These are phyloP conservation scores for Saguinus midas DNA, from an alignment of 2,113 vertebrate species.

Conservation along the genomic window DNA sequence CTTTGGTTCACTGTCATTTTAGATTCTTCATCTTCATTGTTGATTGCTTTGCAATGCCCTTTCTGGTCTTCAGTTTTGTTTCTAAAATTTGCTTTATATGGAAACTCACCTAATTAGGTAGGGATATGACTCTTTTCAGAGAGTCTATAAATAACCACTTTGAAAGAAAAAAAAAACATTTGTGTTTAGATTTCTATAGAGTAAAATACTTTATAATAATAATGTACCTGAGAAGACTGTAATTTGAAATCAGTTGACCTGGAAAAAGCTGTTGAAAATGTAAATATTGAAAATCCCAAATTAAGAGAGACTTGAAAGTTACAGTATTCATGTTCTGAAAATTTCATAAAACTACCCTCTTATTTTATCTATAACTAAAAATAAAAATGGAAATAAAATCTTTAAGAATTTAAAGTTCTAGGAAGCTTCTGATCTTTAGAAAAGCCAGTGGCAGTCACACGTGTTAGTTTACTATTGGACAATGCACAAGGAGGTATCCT, in stretches of 20 bases:
- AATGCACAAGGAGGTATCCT: not conserved
- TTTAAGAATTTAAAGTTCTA: not conserved
- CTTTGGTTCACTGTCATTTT: not conserved
- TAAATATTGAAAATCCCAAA: not conserved
- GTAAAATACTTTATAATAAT: not conserved
- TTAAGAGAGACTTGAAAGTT: not conserved
- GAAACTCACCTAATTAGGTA: not conserved
- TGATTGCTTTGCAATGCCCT: not conserved
- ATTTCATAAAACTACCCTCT: not conserved
- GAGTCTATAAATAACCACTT: not conserved
- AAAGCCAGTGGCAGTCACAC: not conserved
- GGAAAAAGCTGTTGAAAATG: not conserved
- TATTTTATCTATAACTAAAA: not conserved
- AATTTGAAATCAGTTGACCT: too few relatives aligned
- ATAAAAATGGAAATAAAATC: not conserved
- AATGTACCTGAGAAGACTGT: not conserved
- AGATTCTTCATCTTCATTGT: not conserved
- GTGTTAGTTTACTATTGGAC: not conserved
- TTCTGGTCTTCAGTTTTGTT: not conserved
- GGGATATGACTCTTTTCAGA: not conserved
- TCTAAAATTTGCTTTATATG: not conserved
- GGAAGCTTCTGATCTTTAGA: not conserved
- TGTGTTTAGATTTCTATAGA: not conserved
- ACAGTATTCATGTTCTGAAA: not conserved
- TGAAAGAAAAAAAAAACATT: not conserved